A percentile compares a stretch with the other conserved stretches of the same genome.
Evolutionary conservation across 2,888 invertebrate genomes (phyloP).

Genomic region (Fragum whitleyi): DNA sequence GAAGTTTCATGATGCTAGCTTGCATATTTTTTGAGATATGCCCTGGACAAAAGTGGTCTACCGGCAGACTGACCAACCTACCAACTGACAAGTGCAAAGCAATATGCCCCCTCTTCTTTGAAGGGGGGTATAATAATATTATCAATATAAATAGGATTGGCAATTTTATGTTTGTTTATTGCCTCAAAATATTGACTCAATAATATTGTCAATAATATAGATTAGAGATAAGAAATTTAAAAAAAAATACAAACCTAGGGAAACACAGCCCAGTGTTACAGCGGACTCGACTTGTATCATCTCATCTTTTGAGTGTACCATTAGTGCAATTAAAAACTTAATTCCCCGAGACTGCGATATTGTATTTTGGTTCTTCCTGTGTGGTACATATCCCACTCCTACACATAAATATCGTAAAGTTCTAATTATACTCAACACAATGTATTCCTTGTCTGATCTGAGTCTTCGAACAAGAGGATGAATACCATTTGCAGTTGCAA

Average conservation of each 20-base stretch:
- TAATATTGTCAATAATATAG: too few species aligned
- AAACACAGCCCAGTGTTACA: slow-evolving; percentile 81
- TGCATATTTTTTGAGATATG: too few species aligned
- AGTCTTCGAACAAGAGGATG: slow-evolving; percentile 80
- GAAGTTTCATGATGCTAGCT: too few species aligned
- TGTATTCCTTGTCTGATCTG: slow-evolving; percentile 81
- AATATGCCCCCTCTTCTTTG: too few species aligned
- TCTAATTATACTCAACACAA: slow-evolving; percentile 82
- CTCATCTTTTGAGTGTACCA: slow-evolving; percentile 82
- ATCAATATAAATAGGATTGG: too few species aligned
- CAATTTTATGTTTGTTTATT: too few species aligned
- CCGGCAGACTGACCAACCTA: too few species aligned
- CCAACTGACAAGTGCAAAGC: too few species aligned
- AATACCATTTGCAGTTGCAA: slow-evolving; percentile 81
- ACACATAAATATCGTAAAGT: slow-evolving; percentile 82
- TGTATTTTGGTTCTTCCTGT: slow-evolving; percentile 79
- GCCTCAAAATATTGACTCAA: too few species aligned
- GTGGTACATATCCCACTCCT: slow-evolving; percentile 83
- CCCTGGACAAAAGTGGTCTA: too few species aligned
- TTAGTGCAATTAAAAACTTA: slow-evolving; percentile 81
- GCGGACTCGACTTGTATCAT: slow-evolving; percentile 84
- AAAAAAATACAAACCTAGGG: slow-evolving; percentile 77
- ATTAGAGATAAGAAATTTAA: too few species aligned
- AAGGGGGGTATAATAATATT: too few species aligned
- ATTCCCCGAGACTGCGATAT: slow-evolving; percentile 81